These are phyloP conservation scores for Cardinalis cardinalis DNA, from an alignment of 2,113 vertebrate genomes.

Conservation along the genomic window DNA sequence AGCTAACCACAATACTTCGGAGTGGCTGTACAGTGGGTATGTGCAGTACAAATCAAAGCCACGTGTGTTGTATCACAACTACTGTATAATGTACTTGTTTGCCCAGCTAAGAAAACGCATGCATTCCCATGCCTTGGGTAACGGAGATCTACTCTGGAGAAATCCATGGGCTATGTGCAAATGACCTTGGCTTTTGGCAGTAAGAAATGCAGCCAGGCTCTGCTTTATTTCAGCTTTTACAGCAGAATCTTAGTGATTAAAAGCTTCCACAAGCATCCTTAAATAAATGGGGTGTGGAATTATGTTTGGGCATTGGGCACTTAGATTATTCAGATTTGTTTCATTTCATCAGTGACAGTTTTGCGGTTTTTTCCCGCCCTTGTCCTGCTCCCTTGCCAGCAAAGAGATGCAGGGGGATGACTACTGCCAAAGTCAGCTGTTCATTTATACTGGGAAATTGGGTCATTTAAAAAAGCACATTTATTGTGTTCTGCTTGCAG, in stretches of 20 bases:
- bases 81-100: conserved; percentile 91
- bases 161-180: conserved; percentile 75
- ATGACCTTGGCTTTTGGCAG: conserved; percentile 74
- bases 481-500: conserved; percentile 70
- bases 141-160: conserved; percentile 75
- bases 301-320: conserved; percentile 16
- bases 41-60: conserved; percentile 92
- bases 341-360: not conserved
- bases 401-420: conserved; percentile 56
- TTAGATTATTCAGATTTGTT: conserved; percentile 8
- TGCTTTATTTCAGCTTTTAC: conserved; percentile 52
- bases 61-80: conserved; percentile 98
- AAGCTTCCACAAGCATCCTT: conserved; percentile 54
- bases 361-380: not conserved
- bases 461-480: conserved; percentile 60
- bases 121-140: conserved; percentile 84
- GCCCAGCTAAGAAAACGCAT: conserved; percentile 90
- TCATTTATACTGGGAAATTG: conserved; percentile 38
- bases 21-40: conserved; percentile 95
- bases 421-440: conserved; percentile 58
- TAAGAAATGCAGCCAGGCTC: conserved; percentile 72
- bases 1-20: conserved; percentile 91
- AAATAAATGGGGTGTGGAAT: conserved; percentile 26
- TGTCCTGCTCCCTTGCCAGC: conserved; percentile 69
- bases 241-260: conserved; percentile 51